Percentiles rank a stretch among this genome's conserved stretches.
These are phyloP conservation scores for Aethes cnicana DNA, from an alignment of 2,888 invertebrate genomes.

Conservation along the genomic window DNA sequence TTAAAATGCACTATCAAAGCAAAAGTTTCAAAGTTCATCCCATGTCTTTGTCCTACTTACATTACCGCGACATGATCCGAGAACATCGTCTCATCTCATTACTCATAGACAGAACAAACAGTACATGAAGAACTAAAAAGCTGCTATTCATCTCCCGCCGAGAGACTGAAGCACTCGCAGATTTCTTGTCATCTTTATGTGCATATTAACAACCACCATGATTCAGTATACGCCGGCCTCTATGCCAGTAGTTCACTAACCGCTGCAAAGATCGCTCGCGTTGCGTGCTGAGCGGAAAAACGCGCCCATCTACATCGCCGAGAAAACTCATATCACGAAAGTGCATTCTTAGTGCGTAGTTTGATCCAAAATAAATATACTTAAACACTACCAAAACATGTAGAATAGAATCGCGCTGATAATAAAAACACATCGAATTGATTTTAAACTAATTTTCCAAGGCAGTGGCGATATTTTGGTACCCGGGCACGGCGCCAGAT, in stretches of 20 bases:
- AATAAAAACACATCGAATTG: conserved; percentile 3
- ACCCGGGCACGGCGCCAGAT: conserved; percentile 66
- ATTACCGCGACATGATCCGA: too few relatives aligned
- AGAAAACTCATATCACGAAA: not conserved
- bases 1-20: too few relatives aligned
- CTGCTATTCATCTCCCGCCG: too few relatives aligned
- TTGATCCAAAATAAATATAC: not conserved
- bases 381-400: not conserved
- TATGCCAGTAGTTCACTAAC: conserved; percentile 13
- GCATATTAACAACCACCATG: conserved; percentile 23
- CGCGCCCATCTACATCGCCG: not conserved
- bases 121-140: too few relatives aligned
- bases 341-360: not conserved
- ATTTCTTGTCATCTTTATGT: conserved; percentile 30
- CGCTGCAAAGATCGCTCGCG: conserved; percentile 1
- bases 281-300: not conserved
- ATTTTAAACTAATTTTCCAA: conserved; percentile 48
- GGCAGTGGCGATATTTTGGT: conserved; percentile 69
- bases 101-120: too few relatives aligned
- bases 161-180: conserved; percentile 4
- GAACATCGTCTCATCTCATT: too few relatives aligned
- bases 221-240: not conserved
- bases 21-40: too few relatives aligned
- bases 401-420: conserved; percentile 1
- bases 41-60: too few relatives aligned